Evolutionary conservation across 2,888 invertebrate genomes (phyloP).

Genomic region (Spisula subtruncata): DNA sequence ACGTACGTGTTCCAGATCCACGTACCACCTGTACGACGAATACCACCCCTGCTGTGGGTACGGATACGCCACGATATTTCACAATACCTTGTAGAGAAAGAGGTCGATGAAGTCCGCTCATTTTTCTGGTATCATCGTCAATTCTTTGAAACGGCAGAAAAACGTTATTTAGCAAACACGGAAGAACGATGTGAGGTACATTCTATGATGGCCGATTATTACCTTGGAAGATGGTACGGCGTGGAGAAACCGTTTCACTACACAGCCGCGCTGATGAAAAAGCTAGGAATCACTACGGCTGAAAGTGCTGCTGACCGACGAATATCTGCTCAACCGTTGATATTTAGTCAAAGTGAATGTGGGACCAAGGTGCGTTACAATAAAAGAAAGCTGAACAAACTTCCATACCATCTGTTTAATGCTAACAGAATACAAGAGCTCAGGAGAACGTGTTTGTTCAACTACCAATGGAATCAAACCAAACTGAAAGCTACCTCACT

Average conservation of each 20-base stretch:
- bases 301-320: slow-evolving; percentile 82
- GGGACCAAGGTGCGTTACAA: slow-evolving; percentile 78
- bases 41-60: slow-evolving; percentile 84
- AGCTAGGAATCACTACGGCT: slow-evolving; percentile 68
- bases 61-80: slow-evolving; percentile 79
- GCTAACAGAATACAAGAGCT: slow-evolving; percentile 92
- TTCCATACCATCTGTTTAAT: slow-evolving; percentile 84
- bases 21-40: slow-evolving; percentile 84
- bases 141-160: slow-evolving; percentile 82
- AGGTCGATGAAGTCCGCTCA: slow-evolving; percentile 83
- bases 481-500: slow-evolving; percentile 97
- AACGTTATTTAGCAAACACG: slow-evolving; percentile 74
- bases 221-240: slow-evolving; percentile 83
- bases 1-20: slow-evolving; percentile 81
- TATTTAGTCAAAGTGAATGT: slow-evolving; percentile 73
- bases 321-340: slow-evolving; percentile 84
- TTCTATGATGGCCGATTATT: slow-evolving; percentile 84
- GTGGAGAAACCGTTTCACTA: slow-evolving; percentile 83
- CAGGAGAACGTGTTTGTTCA: slow-evolving; percentile 96
- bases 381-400: slow-evolving; percentile 84
- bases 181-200: slow-evolving; percentile 78
- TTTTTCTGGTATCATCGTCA: slow-evolving; percentile 85
- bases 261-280: slow-evolving; percentile 72
- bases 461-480: slow-evolving; percentile 98
- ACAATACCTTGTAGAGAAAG: slow-evolving; percentile 83